Conservation (phyloP, 2,113 vertebrate species). For the Vidua macroura region DNA sequence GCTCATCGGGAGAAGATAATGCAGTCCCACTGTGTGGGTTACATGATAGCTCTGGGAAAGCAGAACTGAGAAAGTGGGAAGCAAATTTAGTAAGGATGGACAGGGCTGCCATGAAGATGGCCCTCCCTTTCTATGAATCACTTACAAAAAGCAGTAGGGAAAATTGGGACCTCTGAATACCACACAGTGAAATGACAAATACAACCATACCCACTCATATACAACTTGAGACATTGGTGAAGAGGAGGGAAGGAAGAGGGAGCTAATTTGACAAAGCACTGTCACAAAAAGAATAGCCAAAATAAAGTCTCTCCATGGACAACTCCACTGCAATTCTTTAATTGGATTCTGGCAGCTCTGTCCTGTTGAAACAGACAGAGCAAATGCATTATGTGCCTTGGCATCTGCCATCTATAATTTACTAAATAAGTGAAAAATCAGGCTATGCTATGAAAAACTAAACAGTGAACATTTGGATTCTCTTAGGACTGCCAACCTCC, state of each 20-base stretch:
- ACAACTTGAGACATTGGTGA: not conserved
- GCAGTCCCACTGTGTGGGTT: not conserved
- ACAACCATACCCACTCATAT: not conserved
- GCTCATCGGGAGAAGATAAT: not conserved
- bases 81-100: not conserved
- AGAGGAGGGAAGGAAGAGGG: not conserved
- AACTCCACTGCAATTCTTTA: slow-evolving; percentile 39
- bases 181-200: not conserved
- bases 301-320: slow-evolving; percentile 1
- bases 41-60: not conserved
- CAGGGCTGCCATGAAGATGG: not conserved
- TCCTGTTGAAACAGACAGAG: not conserved
- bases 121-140: not conserved
- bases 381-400: slow-evolving; percentile 37
- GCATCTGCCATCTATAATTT: slow-evolving; percentile 56
- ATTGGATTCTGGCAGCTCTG: slow-evolving; percentile 38
- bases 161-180: not conserved
- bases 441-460: slow-evolving; percentile 26
- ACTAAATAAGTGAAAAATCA: slow-evolving; percentile 57
- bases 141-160: not conserved
- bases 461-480: slow-evolving; percentile 50
- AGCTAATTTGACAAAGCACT: not conserved
- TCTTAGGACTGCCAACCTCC: slow-evolving; percentile 13
- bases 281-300: not conserved
- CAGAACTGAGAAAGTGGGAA: not conserved